Evolutionary conservation across 2,797 vertebrate genomes (phyloP).

Genomic region (Sphaeramia orbicularis): DNA sequence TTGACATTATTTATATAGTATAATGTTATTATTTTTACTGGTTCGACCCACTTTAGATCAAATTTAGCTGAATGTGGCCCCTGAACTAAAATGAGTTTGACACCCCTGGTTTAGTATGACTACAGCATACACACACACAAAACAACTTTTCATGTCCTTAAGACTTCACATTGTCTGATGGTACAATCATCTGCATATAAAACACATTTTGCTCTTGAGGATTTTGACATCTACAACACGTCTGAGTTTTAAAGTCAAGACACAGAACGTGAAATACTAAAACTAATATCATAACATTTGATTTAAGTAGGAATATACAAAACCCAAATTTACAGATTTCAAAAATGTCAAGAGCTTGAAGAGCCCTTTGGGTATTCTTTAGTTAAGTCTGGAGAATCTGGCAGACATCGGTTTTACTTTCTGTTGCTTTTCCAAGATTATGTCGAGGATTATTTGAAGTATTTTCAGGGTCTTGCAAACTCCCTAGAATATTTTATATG

Average conservation of each 20-base stretch:
- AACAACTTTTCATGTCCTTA: too few relatives aligned
- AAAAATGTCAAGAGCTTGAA: slow-evolving; percentile 54
- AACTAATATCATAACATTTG: slow-evolving; percentile 34
- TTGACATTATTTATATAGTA: too few relatives aligned
- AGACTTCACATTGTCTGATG: slow-evolving; percentile 4
- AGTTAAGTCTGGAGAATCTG: slow-evolving; percentile 38
- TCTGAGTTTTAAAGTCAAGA: slow-evolving; percentile 20
- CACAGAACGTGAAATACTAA: too few relatives aligned
- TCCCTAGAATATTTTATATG: slow-evolving; percentile 44
- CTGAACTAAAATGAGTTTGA: too few relatives aligned
- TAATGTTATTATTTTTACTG: too few relatives aligned
- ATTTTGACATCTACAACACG: slow-evolving; percentile 8
- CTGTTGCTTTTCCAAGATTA: slow-evolving; percentile 55
- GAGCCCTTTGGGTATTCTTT: slow-evolving; percentile 43
- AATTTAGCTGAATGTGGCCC: too few relatives aligned
- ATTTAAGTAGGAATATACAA: slow-evolving; percentile 53
- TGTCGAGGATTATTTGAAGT: slow-evolving; percentile 59
- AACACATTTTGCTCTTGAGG: not conserved
- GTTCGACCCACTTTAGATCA: too few relatives aligned
- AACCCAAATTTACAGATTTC: slow-evolving; percentile 41
- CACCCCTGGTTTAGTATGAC: slow-evolving; percentile 5
- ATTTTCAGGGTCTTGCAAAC: slow-evolving; percentile 37
- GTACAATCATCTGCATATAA: slow-evolving; percentile 15
- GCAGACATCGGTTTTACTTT: slow-evolving; percentile 52
- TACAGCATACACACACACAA: not conserved